phyloP scores from a whole-genome alignment of 1,140 invertebrate species.

The Zaprionus africanus region DNA sequence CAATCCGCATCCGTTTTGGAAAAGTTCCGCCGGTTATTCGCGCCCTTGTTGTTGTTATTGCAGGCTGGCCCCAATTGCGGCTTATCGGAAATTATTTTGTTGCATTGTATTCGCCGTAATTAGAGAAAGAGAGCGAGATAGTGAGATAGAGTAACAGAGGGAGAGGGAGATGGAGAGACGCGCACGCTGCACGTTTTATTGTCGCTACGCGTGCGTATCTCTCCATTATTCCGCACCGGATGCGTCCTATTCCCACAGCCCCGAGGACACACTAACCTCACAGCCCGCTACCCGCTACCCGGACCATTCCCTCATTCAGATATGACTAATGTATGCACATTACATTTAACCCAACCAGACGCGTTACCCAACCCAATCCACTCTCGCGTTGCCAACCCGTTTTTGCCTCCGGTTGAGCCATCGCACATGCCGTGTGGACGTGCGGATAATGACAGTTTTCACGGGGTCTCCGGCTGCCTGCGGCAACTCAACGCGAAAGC shows the following conservation, averaged over 20 bases:
- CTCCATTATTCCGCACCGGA: conserved; percentile 46
- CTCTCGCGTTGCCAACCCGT: not conserved
- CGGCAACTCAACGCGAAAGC: conserved; percentile 20
- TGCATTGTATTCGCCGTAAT: conserved; percentile 54
- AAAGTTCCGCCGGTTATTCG: not conserved
- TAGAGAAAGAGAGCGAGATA: conserved; percentile 41
- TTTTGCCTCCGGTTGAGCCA: not conserved
- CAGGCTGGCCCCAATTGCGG: conserved; percentile 23
- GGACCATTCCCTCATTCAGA: conserved; percentile 34
- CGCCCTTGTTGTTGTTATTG: conserved; percentile 7
- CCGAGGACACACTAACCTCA: conserved; percentile 35
- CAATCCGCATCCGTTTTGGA: conserved; percentile 3
- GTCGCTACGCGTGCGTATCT: conserved; percentile 60
- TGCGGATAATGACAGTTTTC: conserved; percentile 66
- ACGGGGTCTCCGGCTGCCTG: conserved; percentile 20
- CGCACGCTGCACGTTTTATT: conserved; percentile 61
- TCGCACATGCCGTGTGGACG: conserved; percentile 34
- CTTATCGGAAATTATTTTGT: conserved; percentile 43
- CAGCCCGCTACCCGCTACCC: not conserved
- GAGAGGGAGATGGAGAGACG: not conserved
- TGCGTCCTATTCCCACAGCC: conserved; percentile 41
- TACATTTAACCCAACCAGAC: conserved; percentile 38
- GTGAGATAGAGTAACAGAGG: conserved; percentile 31
- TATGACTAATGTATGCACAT: conserved; percentile 78
- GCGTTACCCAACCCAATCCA: not conserved